Conservation (phyloP, 2,888 invertebrate species). For the Microdon myrmicae region DNA sequence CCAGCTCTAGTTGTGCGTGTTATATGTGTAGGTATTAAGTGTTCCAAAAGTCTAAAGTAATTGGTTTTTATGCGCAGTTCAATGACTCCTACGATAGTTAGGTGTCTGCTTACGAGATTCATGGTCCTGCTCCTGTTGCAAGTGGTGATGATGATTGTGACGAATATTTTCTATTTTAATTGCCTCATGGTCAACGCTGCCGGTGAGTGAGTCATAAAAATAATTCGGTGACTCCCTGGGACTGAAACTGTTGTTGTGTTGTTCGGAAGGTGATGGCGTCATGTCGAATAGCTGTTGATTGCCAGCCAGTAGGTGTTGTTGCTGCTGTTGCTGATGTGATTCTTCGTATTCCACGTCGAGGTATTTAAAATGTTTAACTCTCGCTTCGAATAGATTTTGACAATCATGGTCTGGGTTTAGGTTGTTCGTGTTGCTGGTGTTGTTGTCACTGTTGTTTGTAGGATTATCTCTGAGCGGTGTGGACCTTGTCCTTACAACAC, state of each 20-base stretch:
- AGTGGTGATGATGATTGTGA: slow-evolving; percentile 57
- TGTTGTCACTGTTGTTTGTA: slow-evolving; percentile 46
- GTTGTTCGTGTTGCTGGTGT: slow-evolving; percentile 53
- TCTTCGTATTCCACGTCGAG: slow-evolving; percentile 62
- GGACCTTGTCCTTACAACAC: slow-evolving; percentile 13
- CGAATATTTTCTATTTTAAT: slow-evolving; percentile 56
- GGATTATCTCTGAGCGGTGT: not conserved
- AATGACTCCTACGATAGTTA: too few species aligned
- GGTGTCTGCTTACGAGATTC: too few species aligned
- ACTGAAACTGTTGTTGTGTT: slow-evolving; percentile 44
- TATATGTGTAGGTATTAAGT: too few species aligned
- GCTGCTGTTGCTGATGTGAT: slow-evolving; percentile 29
- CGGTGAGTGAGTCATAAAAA: slow-evolving; percentile 50
- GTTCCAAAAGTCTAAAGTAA: too few species aligned
- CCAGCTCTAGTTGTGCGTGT: too few species aligned
- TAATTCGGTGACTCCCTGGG: slow-evolving; percentile 54
- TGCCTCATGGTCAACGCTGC: slow-evolving; percentile 51
- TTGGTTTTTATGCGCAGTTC: too few species aligned
- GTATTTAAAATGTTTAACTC: slow-evolving; percentile 60
- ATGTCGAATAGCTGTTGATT: slow-evolving; percentile 44
- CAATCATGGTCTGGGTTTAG: slow-evolving; percentile 46
- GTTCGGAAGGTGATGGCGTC: slow-evolving; percentile 42
- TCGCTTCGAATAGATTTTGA: slow-evolving; percentile 54
- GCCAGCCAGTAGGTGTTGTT: slow-evolving; percentile 34
- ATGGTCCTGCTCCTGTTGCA: slow-evolving; percentile 55